A percentile compares a stretch with the other conserved stretches of the same genome.
Conservation (phyloP, 2,888 invertebrate genomes). For the Eumacrocentrus americanus region DNA sequence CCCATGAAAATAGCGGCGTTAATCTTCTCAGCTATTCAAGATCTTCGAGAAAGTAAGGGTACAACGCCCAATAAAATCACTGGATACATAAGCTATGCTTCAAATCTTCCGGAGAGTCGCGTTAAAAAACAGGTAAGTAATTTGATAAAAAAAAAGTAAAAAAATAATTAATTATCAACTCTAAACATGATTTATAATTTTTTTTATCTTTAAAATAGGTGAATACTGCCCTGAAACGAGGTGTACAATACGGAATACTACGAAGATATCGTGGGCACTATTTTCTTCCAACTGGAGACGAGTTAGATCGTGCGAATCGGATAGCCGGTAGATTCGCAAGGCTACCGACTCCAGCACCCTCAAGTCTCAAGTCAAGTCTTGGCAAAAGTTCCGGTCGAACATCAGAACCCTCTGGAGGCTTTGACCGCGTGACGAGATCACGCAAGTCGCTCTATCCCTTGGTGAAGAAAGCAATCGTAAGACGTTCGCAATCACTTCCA, state of each 20-base stretch:
- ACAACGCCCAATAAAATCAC: slow-evolving; percentile 47
- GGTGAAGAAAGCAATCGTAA: slow-evolving; percentile 30
- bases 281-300: slow-evolving; percentile 48
- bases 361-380: slow-evolving; percentile 34
- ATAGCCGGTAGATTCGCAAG: slow-evolving; percentile 49
- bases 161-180: background rate
- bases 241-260: slow-evolving; percentile 51
- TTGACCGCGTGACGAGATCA: slow-evolving; percentile 2
- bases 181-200: background rate
- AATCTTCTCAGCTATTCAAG: slow-evolving; percentile 50
- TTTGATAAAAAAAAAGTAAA: too few species aligned
- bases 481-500: slow-evolving; percentile 37
- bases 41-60: slow-evolving; percentile 50
- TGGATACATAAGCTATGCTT: slow-evolving; percentile 48
- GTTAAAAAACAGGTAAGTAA: slow-evolving; percentile 51
- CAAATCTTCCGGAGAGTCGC: slow-evolving; percentile 41
- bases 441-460: slow-evolving; percentile 21
- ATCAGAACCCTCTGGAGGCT: slow-evolving; percentile 25
- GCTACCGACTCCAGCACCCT: slow-evolving; percentile 42
- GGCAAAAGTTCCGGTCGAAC: slow-evolving; percentile 16
- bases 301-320: slow-evolving; percentile 48
- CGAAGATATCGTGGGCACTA: slow-evolving; percentile 48
- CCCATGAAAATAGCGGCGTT: slow-evolving; percentile 50
- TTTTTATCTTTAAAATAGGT: slow-evolving; percentile 39
- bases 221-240: slow-evolving; percentile 44